Evolutionary conservation across 2,888 invertebrate species (phyloP).

Genomic region (Drosophila incognita): DNA sequence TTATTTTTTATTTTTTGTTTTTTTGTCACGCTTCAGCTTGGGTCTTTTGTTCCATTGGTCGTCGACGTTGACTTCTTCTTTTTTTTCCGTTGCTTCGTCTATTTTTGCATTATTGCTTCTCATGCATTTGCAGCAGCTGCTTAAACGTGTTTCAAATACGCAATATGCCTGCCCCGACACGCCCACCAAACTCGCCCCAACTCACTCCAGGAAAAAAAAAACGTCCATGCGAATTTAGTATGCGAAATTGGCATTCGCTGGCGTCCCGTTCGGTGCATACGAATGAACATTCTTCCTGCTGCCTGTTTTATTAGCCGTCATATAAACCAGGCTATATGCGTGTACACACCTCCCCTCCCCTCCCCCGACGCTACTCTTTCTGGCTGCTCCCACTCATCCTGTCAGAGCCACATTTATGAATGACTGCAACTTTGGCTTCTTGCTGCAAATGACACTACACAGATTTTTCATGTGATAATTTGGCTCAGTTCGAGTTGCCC

Average conservation of each 20-base stretch:
- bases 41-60: constrained; percentile 47
- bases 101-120: constrained; percentile 65
- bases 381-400: background rate
- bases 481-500: background rate
- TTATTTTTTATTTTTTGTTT: background rate
- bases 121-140: constrained; percentile 74
- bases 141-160: constrained; percentile 78
- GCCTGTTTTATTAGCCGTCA: constrained; percentile 70
- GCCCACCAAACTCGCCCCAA: constrained; percentile 7
- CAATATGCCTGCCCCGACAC: constrained; percentile 52
- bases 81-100: constrained; percentile 14
- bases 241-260: constrained; percentile 56
- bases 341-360: background rate
- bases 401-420: constrained; percentile 19
- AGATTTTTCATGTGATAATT: constrained; percentile 32
- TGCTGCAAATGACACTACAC: constrained; percentile 35
- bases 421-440: constrained; percentile 17
- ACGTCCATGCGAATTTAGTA: constrained; percentile 54
- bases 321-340: constrained; percentile 58
- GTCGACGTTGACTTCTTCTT: constrained; percentile 10
- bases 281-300: constrained; percentile 58
- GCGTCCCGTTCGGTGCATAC: constrained; percentile 60
- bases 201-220: background rate
- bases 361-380: background rate
- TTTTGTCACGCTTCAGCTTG: constrained; percentile 66